Conservation (phyloP, 2,797 vertebrate genomes). For the Poecilia gillii region DNA sequence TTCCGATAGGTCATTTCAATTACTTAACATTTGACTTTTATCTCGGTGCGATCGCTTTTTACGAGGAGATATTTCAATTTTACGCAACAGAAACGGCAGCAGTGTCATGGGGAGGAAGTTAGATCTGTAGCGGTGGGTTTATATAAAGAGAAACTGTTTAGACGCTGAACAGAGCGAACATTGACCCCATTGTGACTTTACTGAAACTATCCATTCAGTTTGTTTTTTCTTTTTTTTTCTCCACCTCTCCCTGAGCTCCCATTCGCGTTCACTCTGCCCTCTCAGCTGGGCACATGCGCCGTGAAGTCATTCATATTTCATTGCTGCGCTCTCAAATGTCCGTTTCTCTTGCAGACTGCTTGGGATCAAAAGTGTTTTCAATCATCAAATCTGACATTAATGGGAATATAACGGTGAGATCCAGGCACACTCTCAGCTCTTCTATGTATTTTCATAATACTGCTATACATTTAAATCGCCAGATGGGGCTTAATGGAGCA, state of each 20-base stretch:
- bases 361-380: constrained; percentile 89
- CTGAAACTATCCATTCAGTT: constrained; percentile 37
- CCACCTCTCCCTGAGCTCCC: constrained; percentile 6
- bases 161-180: constrained; percentile 41
- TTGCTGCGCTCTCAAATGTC: constrained; percentile 54
- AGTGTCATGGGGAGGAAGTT: not conserved
- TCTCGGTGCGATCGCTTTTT: not conserved
- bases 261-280: constrained; percentile 1
- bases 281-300: constrained; percentile 10
- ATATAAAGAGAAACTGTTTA: constrained; percentile 59
- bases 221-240: not conserved
- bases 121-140: constrained; percentile 15
- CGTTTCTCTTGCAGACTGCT: constrained; percentile 85
- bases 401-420: constrained; percentile 90
- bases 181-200: constrained; percentile 57
- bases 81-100: constrained; percentile 9
- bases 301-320: constrained; percentile 62
- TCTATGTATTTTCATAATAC: constrained; percentile 7
- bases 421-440: not conserved
- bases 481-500: not conserved
- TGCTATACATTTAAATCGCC: not conserved
- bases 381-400: constrained; percentile 92
- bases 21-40: not conserved
- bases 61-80: not conserved
- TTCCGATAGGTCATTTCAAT: constrained; percentile 4